These are phyloP conservation scores for Dorcus parallelipipedus DNA, from an alignment of 2,888 invertebrate species.

Conservation along the genomic window DNA sequence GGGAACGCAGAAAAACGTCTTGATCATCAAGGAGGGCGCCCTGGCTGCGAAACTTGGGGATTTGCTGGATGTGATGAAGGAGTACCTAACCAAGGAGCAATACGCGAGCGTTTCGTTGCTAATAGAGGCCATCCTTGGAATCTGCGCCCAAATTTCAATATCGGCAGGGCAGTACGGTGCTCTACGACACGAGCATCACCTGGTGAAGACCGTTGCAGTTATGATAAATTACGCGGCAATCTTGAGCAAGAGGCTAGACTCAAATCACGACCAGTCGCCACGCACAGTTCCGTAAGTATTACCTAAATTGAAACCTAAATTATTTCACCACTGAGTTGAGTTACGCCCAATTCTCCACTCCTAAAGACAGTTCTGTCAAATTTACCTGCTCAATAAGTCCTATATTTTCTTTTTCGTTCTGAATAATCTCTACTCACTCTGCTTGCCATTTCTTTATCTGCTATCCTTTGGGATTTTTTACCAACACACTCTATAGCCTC, in stretches of 20 bases:
- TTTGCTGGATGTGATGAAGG: slow-evolving; percentile 2
- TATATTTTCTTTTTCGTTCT: no score
- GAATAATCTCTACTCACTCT: no score
- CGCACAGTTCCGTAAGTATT: slow-evolving; percentile 9
- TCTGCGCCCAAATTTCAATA: slow-evolving; percentile 12
- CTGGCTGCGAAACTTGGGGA: slow-evolving; percentile 4
- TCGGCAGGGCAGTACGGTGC: slow-evolving; percentile 24
- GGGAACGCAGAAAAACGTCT: slow-evolving; percentile 6
- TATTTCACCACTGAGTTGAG: no score
- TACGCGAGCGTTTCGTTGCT: slow-evolving; percentile 2
- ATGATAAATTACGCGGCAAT: slow-evolving; percentile 22
- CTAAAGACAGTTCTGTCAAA: no score
- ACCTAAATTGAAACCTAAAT: no score
- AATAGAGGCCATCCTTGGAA: slow-evolving; percentile 7
- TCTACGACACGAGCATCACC: slow-evolving; percentile 16
- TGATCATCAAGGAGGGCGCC: slow-evolving; percentile 6
- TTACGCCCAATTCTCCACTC: no score
- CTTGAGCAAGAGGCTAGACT: slow-evolving; percentile 8
- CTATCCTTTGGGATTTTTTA: no score
- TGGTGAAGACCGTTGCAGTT: slow-evolving; percentile 15
- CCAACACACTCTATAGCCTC: no score
- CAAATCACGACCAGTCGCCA: slow-evolving; percentile 11
- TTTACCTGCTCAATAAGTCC: no score
- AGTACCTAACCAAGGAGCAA: slow-evolving; percentile 1
- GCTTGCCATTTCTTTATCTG: no score